phyloP scores from a whole-genome alignment of 2,797 vertebrate genomes.

The Dermochelys coriacea region DNA sequence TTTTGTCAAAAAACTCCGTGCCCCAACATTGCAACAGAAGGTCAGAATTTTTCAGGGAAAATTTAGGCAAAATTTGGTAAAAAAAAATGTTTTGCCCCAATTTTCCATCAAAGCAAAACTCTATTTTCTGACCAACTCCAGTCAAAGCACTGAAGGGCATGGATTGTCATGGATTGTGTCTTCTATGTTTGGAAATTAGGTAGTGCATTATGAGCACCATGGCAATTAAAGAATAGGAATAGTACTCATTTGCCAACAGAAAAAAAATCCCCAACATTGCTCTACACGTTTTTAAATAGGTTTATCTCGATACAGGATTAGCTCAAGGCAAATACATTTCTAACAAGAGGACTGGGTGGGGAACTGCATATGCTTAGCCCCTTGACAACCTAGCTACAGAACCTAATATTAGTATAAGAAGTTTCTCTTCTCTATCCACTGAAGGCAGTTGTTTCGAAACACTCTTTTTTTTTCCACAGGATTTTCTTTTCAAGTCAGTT shows the following conservation, averaged over 20 bases:
- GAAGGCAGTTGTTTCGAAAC: not conserved
- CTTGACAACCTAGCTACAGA: not conserved
- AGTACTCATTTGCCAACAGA: not conserved
- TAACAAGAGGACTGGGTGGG: not conserved
- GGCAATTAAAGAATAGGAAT: not conserved
- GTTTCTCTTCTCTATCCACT: fast-evolving
- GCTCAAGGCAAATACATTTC: not conserved
- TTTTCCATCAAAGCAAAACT: not conserved
- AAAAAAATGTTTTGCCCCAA: not conserved
- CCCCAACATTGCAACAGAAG: not conserved
- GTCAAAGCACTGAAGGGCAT: not conserved
- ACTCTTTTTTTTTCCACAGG: not conserved
- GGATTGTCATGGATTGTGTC: not conserved
- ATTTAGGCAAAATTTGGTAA: not conserved
- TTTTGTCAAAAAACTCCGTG: not conserved
- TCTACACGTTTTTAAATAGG: not conserved
- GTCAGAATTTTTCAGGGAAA: not conserved
- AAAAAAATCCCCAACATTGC: fast-evolving
- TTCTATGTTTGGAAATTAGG: not conserved
- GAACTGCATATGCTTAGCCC: not conserved
- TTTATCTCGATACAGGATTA: not conserved
- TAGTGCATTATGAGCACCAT: not conserved
- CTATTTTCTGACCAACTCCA: not conserved
- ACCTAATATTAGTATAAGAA: not conserved
- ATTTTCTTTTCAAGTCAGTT: not conserved